Evolutionary conservation across 2,888 invertebrate genomes (phyloP).

Genomic region (Nesidiocoris tenuis): DNA sequence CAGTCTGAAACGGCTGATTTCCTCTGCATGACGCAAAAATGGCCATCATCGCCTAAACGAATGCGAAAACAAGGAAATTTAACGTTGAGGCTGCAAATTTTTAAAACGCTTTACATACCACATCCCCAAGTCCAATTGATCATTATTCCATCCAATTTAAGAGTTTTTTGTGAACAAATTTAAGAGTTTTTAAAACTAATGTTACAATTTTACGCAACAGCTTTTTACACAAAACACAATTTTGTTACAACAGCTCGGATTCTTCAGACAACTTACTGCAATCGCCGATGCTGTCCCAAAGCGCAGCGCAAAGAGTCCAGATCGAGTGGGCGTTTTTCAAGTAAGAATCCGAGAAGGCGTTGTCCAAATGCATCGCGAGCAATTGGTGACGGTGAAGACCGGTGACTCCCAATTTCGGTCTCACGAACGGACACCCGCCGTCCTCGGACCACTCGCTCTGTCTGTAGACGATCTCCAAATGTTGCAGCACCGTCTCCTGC

Average conservation of each 20-base stretch:
- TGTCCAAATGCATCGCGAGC: constrained; percentile 56
- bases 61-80: no score
- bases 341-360: constrained; percentile 54
- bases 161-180: no score
- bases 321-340: constrained; percentile 55
- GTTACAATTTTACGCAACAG: no score
- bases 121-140: no score
- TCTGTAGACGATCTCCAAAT: constrained; percentile 59
- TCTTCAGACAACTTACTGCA: constrained; percentile 40
- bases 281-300: constrained; percentile 79
- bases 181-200: no score
- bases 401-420: constrained; percentile 55
- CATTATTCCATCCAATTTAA: no score
- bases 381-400: constrained; percentile 62
- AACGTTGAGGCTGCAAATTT: no score
- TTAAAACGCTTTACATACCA: no score
- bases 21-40: constrained; percentile 52
- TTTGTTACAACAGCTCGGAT: no score
- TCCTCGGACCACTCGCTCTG: constrained; percentile 55
- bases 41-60: constrained; percentile 43
- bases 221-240: no score
- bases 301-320: constrained; percentile 74
- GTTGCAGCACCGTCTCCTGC: constrained; percentile 63
- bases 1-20: constrained; percentile 65
- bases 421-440: constrained; percentile 65